Evolutionary conservation across 2,113 vertebrate species (phyloP).

Genomic region (Rhea pennata): DNA sequence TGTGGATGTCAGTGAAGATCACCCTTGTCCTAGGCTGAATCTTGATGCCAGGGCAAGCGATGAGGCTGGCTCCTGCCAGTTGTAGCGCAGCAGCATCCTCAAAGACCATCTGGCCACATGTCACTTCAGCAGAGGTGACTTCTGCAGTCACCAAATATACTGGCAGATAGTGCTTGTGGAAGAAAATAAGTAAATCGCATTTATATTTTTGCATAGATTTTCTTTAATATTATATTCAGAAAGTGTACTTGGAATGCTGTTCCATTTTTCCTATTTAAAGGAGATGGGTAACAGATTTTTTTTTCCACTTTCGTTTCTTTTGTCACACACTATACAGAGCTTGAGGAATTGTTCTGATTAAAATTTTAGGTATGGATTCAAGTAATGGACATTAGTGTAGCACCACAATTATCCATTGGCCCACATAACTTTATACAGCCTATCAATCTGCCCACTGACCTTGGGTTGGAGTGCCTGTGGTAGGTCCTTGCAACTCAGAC

Average conservation of each 20-base stretch:
- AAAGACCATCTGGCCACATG: background rate
- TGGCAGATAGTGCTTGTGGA: background rate
- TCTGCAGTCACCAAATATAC: background rate
- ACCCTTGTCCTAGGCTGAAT: background rate
- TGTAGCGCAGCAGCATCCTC: background rate
- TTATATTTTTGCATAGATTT: background rate
- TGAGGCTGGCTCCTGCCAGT: background rate
- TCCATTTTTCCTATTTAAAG: background rate
- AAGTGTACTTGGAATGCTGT: background rate
- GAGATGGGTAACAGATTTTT: background rate
- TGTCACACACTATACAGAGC: background rate
- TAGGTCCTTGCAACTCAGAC: background rate
- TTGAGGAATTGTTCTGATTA: background rate
- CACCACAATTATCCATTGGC: accelerated
- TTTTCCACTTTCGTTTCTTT: background rate
- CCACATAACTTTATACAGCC: background rate
- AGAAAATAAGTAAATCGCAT: background rate
- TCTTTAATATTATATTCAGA: background rate
- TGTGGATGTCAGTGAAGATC: background rate
- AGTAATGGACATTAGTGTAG: background rate
- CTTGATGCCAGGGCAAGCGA: background rate
- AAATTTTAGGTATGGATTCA: background rate
- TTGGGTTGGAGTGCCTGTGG: background rate
- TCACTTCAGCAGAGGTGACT: background rate
- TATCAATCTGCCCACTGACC: background rate